Conservation (phyloP, 2,888 invertebrate genomes). For the Phlogophora meticulosa region DNA sequence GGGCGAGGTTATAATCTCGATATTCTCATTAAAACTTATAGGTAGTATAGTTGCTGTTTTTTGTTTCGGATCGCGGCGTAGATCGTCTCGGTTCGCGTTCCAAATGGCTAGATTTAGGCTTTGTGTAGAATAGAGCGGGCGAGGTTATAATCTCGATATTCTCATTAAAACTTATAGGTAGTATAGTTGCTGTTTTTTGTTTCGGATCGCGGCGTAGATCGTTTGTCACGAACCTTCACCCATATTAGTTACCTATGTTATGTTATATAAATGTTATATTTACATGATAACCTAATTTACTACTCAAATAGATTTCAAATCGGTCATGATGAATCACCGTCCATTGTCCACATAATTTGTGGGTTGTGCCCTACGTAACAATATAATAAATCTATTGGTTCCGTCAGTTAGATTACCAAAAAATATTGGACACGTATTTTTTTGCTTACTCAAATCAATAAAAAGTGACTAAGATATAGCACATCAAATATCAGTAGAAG, state of each 20-base stretch:
- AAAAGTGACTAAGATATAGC: too few species aligned
- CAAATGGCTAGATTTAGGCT: conserved; percentile 15
- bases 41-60: not conserved
- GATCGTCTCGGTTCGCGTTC: conserved; percentile 9
- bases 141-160: too few species aligned
- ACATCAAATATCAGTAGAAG: too few species aligned
- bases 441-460: too few species aligned
- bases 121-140: not conserved
- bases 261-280: conserved; percentile 6
- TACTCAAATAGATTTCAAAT: conserved; percentile 7
- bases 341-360: not conserved
- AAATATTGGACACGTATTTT: too few species aligned
- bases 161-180: too few species aligned
- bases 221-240: conserved; percentile 11
- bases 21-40: too few species aligned
- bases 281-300: conserved; percentile 5
- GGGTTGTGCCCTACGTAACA: too few species aligned
- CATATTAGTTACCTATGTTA: not conserved
- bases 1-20: too few species aligned
- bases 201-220: conserved; percentile 4
- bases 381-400: too few species aligned
- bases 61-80: conserved; percentile 9
- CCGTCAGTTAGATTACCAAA: too few species aligned
- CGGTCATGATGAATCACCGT: conserved; percentile 10
- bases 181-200: conserved; percentile 3